These are phyloP conservation scores for Octopus sinensis DNA, from an alignment of 1,140 invertebrate genomes.

Conservation along the genomic window DNA sequence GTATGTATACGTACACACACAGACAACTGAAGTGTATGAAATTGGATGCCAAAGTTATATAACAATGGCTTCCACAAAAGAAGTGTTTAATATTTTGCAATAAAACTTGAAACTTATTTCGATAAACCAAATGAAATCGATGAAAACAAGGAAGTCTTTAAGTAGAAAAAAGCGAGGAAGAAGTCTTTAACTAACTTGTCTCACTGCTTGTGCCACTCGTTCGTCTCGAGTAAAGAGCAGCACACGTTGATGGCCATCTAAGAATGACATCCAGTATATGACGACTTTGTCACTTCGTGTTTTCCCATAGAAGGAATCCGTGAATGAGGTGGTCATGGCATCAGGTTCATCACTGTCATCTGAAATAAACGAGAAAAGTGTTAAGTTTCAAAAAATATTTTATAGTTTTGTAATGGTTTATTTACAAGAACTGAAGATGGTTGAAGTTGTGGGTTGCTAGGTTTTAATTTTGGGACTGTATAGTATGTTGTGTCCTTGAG, in stretches of 20 bases:
- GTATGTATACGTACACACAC: too few relatives aligned
- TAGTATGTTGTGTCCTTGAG: too few relatives aligned
- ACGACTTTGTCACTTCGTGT: constrained; percentile 63
- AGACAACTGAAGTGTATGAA: too few relatives aligned
- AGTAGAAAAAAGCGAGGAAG: too few relatives aligned
- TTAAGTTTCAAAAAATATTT: too few relatives aligned
- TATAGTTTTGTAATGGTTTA: too few relatives aligned
- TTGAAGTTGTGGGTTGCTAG: too few relatives aligned
- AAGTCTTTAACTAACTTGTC: constrained; percentile 46
- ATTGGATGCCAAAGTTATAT: too few relatives aligned
- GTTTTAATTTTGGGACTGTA: too few relatives aligned
- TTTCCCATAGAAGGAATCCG: constrained; percentile 37
- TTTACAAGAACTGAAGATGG: too few relatives aligned
- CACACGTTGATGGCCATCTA: constrained; percentile 73
- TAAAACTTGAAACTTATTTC: background rate
- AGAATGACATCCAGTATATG: constrained; percentile 81
- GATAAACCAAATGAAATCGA: background rate
- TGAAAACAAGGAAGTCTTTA: background rate
- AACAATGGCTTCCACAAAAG: too few relatives aligned
- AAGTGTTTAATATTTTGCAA: too few relatives aligned
- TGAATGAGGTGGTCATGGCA: constrained; percentile 25
- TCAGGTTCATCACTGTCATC: constrained; percentile 54
- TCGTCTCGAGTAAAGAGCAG: constrained; percentile 79
- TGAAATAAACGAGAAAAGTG: constrained; percentile 19
- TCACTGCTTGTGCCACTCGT: constrained; percentile 68